Evolutionary conservation across 1,140 invertebrate species (phyloP).

Genomic region (Bombus haemorrhoidalis): DNA sequence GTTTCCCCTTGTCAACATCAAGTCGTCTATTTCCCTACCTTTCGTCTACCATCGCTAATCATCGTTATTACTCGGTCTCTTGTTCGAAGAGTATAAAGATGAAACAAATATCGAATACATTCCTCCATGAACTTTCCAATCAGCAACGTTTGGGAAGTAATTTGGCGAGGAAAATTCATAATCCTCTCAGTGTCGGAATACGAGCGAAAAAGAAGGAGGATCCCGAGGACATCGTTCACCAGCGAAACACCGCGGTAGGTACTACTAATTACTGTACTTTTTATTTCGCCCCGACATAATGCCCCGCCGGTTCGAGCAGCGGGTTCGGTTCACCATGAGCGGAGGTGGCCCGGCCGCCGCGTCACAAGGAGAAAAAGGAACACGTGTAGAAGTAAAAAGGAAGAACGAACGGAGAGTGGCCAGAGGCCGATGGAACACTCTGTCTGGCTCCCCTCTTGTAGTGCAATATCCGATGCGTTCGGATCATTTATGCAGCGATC

Average conservation of each 20-base stretch:
- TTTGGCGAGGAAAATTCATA: slow-evolving; percentile 37
- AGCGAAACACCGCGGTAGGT: slow-evolving; percentile 62
- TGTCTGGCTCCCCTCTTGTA: neutral
- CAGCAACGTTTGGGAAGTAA: neutral
- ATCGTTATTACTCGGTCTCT: neutral
- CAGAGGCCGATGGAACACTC: slow-evolving; percentile 3
- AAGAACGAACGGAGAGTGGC: neutral
- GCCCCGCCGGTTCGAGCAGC: slow-evolving; percentile 28
- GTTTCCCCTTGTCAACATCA: neutral
- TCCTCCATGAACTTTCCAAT: too few relatives aligned
- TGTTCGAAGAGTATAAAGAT: neutral
- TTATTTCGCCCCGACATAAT: slow-evolving; percentile 64
- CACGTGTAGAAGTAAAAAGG: slow-evolving; percentile 41
- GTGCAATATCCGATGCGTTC: slow-evolving; percentile 55
- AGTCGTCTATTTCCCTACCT: neutral
- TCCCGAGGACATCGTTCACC: slow-evolving; percentile 47
- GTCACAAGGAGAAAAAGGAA: slow-evolving; percentile 25
- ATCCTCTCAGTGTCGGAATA: neutral
- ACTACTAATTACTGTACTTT: slow-evolving; percentile 62
- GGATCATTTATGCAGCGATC: slow-evolving; percentile 53
- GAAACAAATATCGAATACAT: too few relatives aligned
- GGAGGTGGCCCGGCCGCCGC: neutral
- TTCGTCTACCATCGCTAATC: neutral
- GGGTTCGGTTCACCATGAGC: neutral
- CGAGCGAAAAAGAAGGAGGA: slow-evolving; percentile 36